These are phyloP conservation scores for Laothoe populi DNA, from an alignment of 2,888 invertebrate species.

Conservation along the genomic window DNA sequence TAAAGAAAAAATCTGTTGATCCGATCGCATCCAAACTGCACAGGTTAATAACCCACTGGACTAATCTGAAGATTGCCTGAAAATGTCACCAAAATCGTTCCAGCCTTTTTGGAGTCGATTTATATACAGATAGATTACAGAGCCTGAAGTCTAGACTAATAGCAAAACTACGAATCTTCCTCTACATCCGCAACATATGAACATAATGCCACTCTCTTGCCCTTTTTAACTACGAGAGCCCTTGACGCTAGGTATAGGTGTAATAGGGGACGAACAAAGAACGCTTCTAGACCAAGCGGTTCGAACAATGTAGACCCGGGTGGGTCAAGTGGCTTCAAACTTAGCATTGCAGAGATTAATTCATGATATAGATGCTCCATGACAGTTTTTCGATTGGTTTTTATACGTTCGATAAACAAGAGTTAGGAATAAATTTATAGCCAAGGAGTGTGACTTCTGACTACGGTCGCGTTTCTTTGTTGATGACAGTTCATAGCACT, in stretches of 20 bases:
- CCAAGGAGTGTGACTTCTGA: too few species aligned
- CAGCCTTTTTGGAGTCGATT: too few species aligned
- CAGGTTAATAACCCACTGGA: too few species aligned
- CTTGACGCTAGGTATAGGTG: constrained; percentile 34
- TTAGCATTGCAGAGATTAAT: constrained; percentile 8
- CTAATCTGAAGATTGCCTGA: too few species aligned
- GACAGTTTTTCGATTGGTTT: not conserved
- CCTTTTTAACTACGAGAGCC: constrained; percentile 43
- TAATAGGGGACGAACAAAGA: constrained; percentile 46
- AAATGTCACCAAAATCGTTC: too few species aligned
- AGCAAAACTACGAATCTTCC: not conserved
- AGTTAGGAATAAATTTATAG: too few species aligned
- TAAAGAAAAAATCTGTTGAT: too few species aligned
- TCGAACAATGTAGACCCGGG: constrained; percentile 12
- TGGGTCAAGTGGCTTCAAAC: constrained; percentile 18
- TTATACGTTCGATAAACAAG: not conserved
- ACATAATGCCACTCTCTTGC: constrained; percentile 35
- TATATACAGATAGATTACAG: too few species aligned
- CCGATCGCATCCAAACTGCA: too few species aligned
- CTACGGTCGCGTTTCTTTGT: too few species aligned
- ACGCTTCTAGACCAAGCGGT: constrained; percentile 31
- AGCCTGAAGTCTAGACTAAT: not conserved
- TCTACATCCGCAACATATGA: constrained; percentile 25
- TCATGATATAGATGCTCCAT: not conserved
- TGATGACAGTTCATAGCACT: too few species aligned